Conservation (phyloP, 2,888 invertebrate genomes). For the Spodoptera littoralis region DNA sequence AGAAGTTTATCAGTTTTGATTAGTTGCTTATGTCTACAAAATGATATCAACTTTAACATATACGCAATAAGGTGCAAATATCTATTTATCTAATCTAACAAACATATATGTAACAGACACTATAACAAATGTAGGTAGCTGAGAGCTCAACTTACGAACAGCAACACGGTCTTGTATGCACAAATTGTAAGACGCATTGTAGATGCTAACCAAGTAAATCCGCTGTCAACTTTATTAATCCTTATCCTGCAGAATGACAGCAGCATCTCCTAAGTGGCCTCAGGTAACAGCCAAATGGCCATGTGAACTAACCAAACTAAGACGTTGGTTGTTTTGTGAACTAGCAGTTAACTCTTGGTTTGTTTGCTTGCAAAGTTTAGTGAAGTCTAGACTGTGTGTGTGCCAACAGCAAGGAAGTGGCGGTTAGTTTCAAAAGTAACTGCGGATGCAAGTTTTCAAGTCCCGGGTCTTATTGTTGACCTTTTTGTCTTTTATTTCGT, state of each 20-base stretch:
- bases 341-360: conserved; percentile 49
- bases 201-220: no score
- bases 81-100: no score
- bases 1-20: no score
- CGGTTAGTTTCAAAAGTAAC: conserved; percentile 57
- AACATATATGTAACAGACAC: no score
- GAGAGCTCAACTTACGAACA: no score
- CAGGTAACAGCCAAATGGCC: conserved; percentile 34
- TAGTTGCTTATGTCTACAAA: no score
- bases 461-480: conserved; percentile 53
- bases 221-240: conserved; percentile 7
- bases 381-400: conserved; percentile 34
- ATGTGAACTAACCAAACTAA: conserved; percentile 47
- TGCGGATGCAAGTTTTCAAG: conserved; percentile 57
- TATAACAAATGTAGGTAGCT: no score
- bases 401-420: conserved; percentile 51
- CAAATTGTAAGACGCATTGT: no score
- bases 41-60: no score
- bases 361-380: conserved; percentile 56
- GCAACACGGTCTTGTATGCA: no score
- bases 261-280: conserved; percentile 5
- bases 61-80: no score
- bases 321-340: conserved; percentile 46
- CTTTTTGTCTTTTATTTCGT: conserved; percentile 57
- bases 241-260: background rate